Evolutionary conservation across 1,140 invertebrate genomes (phyloP).

Genomic region (Luehdorfia chinensis): DNA sequence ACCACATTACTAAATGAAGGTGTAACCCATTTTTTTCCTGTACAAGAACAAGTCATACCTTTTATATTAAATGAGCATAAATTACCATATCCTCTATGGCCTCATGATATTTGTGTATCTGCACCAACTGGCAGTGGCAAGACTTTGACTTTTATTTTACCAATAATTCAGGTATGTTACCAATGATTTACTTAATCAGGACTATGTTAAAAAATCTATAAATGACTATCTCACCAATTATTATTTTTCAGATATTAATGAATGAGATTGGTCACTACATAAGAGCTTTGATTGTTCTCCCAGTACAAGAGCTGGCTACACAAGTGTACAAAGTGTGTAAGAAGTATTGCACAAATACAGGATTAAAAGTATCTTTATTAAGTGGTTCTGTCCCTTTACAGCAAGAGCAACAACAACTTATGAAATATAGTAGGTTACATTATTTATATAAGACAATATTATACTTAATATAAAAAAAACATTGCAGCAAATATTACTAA

Average conservation of each 20-base stretch:
- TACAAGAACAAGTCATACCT: slow-evolving; percentile 91
- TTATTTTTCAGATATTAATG: slow-evolving; percentile 52
- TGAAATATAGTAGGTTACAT: slow-evolving; percentile 81
- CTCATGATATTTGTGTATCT: slow-evolving; percentile 96
- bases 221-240: too few species aligned
- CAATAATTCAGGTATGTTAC: slow-evolving; percentile 86
- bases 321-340: slow-evolving; percentile 93
- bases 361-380: slow-evolving; percentile 85
- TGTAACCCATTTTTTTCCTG: slow-evolving; percentile 90
- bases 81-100: slow-evolving; percentile 80
- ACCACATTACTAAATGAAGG: slow-evolving; percentile 83
- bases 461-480: too few species aligned
- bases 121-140: slow-evolving; percentile 99
- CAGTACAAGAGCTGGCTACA: slow-evolving; percentile 92
- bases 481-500: not conserved
- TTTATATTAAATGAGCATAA: slow-evolving; percentile 84
- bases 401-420: slow-evolving; percentile 86
- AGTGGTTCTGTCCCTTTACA: slow-evolving; percentile 85
- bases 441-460: too few species aligned
- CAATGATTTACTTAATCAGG: too few species aligned
- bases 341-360: slow-evolving; percentile 83
- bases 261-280: slow-evolving; percentile 78
- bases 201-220: too few species aligned
- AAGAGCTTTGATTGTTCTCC: slow-evolving; percentile 91
- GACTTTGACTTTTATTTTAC: slow-evolving; percentile 95